Conservation (phyloP, 1,140 invertebrate species). For the Ctenoplectra terminalis region DNA sequence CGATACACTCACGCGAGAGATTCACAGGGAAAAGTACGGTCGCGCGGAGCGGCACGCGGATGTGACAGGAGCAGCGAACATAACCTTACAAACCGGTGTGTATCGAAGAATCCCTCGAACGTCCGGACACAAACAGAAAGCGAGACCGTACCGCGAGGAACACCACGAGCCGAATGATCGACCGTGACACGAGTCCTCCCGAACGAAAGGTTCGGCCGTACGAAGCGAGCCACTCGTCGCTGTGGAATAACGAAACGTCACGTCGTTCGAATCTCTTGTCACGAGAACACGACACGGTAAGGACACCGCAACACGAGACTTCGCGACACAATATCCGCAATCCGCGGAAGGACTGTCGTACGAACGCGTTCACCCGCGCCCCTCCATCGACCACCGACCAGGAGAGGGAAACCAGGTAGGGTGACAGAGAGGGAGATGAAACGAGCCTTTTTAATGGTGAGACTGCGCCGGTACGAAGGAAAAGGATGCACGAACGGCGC, state of each 20-base stretch:
- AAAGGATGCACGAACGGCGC: constrained; percentile 20
- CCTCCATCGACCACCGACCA: constrained; percentile 37
- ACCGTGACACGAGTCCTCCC: constrained; percentile 12
- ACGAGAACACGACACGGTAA: constrained; percentile 3
- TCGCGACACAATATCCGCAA: constrained; percentile 69
- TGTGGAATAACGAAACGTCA: not conserved
- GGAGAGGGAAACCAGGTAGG: constrained; percentile 41
- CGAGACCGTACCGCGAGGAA: not conserved
- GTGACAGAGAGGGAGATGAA: not conserved
- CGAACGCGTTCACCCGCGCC: constrained; percentile 55
- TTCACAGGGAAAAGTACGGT: constrained; percentile 15
- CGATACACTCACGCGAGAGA: not conserved
- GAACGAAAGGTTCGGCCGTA: not conserved
- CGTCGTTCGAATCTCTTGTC: not conserved
- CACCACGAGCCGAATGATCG: not conserved
- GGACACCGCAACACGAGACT: constrained; percentile 35
- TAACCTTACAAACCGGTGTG: constrained; percentile 37
- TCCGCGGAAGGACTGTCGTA: constrained; percentile 73
- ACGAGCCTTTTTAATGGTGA: not conserved
- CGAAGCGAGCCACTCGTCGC: not conserved
- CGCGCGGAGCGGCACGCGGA: constrained; percentile 33
- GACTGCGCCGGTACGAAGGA: constrained; percentile 22
- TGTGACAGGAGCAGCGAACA: constrained; percentile 1
- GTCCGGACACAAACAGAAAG: not conserved
- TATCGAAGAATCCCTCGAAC: not conserved